Evolutionary conservation across 2,888 invertebrate species (phyloP), one percentile per base, ranked within the genome.

Genomic region (Trichacis sp.): DNA sequence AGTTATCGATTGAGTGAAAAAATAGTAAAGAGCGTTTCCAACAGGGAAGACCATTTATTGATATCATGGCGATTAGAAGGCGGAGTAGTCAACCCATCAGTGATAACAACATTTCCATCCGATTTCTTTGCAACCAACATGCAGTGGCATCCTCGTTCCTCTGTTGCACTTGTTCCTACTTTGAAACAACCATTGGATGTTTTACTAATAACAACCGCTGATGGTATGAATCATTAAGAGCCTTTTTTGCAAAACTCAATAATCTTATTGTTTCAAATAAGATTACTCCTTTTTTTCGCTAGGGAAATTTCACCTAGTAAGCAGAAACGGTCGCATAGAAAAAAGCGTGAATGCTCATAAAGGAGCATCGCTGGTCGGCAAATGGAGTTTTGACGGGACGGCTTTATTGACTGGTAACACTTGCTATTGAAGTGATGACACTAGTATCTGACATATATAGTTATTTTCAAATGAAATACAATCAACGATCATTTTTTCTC

Each of bases 301-400:
- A 91, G 91, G 89, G 38, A 93, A 93, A 83, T 95, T 95, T 81
- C 92, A 96, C 77, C 90, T 99, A 58, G 88, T 98, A 14, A 94
- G 93, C 76, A 92, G 93, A 79, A 93, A 90, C 74, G 98, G 97
- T 0, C 89, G 97, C 20, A 91, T 97, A 57, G 99, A 99, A 83
- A 94, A 97, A 81, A 92, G 90, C 68, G 92, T 98, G 0, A 93
- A 94, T 40, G 98, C 96, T 14, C 99, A 99, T 81, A 91, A 92
- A 80, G 92, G 96, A 1, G 97, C 98, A 9, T 93, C 96, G 60
- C 87, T 97, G 17, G 89, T 92, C 49, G 95, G 94, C 0, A 90
- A 93, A 76, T 99, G 98, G 98, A 96, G 95, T 84, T 92, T 92
- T 53, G 98, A 98, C 85, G 98, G 97, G 1, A 92, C 95, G 20